Percentiles rank a stretch among this genome's conserved stretches.
Evolutionary conservation across 1,140 invertebrate species (phyloP).

Genomic region (Bradysia coprophila): DNA sequence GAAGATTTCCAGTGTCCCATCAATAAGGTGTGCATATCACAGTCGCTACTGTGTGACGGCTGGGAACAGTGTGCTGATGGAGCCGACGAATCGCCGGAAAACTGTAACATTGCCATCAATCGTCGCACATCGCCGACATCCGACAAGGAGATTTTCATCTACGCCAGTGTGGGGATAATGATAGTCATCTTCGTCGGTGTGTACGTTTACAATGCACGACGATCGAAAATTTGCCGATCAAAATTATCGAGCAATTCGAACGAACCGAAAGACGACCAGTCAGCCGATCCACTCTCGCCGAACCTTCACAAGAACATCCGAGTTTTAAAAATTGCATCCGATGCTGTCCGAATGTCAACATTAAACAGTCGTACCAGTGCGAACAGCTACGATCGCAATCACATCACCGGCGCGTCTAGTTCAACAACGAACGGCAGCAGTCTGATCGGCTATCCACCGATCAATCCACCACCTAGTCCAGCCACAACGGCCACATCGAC

Average conservation of each 20-base stretch:
- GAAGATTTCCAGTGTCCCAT: constrained; percentile 44
- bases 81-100: constrained; percentile 42
- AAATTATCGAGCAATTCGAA: constrained; percentile 26
- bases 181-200: constrained; percentile 26
- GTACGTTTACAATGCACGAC: constrained; percentile 24
- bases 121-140: constrained; percentile 19
- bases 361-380: constrained; percentile 34
- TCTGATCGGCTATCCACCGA: constrained; percentile 23
- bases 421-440: constrained; percentile 41
- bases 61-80: constrained; percentile 53
- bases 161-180: constrained; percentile 24
- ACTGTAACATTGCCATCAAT: constrained; percentile 27
- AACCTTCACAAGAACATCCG: constrained; percentile 27
- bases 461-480: constrained; percentile 81
- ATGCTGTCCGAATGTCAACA: constrained; percentile 43
- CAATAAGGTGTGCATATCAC: constrained; percentile 37
- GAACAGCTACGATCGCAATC: constrained; percentile 55
- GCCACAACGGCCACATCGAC: constrained; percentile 56
- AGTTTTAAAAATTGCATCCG: constrained; percentile 26
- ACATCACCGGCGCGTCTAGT: constrained; percentile 66
- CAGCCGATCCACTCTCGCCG: constrained; percentile 36
- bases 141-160: constrained; percentile 28
- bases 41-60: constrained; percentile 39
- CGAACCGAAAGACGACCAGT: constrained; percentile 31
- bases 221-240: constrained; percentile 25